These are phyloP conservation scores for Drosophila simulans DNA, from an alignment of 1,140 invertebrate species.

Conservation along the genomic window DNA sequence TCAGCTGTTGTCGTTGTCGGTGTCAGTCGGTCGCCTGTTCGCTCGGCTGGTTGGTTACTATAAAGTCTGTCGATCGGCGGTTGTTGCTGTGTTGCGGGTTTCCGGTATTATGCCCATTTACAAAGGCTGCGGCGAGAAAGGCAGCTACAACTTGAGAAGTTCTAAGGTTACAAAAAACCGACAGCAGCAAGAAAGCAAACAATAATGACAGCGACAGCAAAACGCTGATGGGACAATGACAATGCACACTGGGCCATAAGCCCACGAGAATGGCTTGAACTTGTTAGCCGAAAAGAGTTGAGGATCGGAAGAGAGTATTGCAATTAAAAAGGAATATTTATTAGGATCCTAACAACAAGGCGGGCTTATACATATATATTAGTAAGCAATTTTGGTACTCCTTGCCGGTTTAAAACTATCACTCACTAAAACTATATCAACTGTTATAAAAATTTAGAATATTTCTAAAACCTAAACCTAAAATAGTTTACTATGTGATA, in stretches of 20 bases:
- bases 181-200: conserved; percentile 68
- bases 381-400: too few species aligned
- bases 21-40: conserved; percentile 55
- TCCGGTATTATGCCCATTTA: conserved; percentile 81
- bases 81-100: conserved; percentile 65
- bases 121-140: conserved; percentile 61
- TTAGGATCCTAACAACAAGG: too few species aligned
- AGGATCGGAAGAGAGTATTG: neutral
- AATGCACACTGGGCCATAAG: conserved; percentile 29
- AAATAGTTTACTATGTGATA: too few species aligned
- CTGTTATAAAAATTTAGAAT: too few species aligned
- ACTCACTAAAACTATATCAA: too few species aligned
- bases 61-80: conserved; percentile 43
- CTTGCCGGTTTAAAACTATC: too few species aligned
- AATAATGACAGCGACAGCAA: conserved; percentile 69
- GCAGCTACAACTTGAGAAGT: conserved; percentile 71
- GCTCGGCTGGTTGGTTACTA: conserved; percentile 42
- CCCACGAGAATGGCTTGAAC: conserved; percentile 2
- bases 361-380: too few species aligned
- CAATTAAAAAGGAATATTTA: too few species aligned
- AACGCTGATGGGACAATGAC: conserved; percentile 54
- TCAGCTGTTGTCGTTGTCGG: conserved; percentile 57
- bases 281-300: conserved; percentile 4
- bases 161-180: conserved; percentile 75
- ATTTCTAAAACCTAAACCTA: too few species aligned